phyloP scores from a whole-genome alignment of 2,113 vertebrate genomes.

The Phylloscopus trochilus region DNA sequence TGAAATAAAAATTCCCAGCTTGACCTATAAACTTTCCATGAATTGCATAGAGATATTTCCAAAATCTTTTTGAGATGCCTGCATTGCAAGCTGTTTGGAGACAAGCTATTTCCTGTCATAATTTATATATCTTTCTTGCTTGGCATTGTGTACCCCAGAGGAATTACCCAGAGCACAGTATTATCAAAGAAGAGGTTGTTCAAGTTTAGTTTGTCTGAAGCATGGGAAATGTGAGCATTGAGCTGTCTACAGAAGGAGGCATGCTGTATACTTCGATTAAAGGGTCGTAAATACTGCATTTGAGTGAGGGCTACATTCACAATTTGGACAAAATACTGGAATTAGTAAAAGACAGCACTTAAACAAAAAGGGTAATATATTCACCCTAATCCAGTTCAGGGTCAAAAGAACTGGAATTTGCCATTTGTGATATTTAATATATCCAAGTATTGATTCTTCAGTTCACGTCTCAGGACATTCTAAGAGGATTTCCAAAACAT shows the following conservation, averaged over 20 bases:
- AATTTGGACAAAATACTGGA: neutral
- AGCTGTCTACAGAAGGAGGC: neutral
- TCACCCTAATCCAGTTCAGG: neutral
- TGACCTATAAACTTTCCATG: neutral
- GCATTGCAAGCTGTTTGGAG: neutral
- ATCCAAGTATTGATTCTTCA: neutral
- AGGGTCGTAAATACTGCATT: neutral
- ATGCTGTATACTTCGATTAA: neutral
- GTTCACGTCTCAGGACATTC: neutral
- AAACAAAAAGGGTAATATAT: neutral
- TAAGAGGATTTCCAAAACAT: neutral
- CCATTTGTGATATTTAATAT: neutral
- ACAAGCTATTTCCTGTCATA: neutral
- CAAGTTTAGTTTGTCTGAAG: neutral
- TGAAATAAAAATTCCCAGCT: neutral
- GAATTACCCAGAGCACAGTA: neutral
- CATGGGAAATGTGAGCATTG: neutral
- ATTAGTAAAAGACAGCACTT: neutral
- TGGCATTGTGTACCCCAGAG: neutral
- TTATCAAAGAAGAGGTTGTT: neutral
- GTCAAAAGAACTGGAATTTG: neutral
- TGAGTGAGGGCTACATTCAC: neutral
- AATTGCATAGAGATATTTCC: neutral
- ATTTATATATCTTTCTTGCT: accelerated
- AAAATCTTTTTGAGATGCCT: neutral